These are phyloP conservation scores for Hemichromis elongatus DNA, from an alignment of 2,113 vertebrate species.

Conservation along the genomic window DNA sequence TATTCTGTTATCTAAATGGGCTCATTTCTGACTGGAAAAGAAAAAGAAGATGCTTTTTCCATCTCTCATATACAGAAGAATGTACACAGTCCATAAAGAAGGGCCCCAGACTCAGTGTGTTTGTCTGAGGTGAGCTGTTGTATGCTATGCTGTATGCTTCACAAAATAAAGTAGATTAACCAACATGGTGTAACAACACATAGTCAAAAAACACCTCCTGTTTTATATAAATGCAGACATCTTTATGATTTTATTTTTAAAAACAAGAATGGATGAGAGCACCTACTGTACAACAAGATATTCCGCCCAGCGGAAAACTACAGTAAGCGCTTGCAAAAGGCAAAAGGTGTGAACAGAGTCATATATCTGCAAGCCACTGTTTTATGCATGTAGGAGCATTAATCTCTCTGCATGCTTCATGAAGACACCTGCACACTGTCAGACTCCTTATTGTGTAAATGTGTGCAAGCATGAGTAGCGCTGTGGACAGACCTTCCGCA, in stretches of 20 bases:
- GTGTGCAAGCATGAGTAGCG: neutral
- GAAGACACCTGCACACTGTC: neutral
- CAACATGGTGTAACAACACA: neutral
- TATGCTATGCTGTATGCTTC: neutral
- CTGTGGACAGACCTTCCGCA: neutral
- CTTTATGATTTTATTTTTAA: neutral
- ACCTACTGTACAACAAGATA: neutral
- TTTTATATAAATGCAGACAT: neutral
- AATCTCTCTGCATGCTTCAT: neutral
- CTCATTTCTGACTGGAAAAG: neutral
- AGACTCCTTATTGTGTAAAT: neutral
- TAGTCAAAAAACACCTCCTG: neutral
- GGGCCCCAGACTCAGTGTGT: neutral
- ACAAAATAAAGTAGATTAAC: neutral
- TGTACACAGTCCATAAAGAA: neutral
- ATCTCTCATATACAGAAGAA: neutral
- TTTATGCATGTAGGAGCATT: neutral
- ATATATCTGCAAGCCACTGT: neutral
- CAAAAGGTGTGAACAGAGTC: neutral
- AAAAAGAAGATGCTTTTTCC: neutral
- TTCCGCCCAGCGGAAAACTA: neutral
- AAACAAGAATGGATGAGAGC: neutral
- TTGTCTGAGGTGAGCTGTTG: neutral
- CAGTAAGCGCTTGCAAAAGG: neutral
- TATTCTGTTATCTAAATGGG: neutral